Base-by-base conservation (phyloP, 2,113 vertebrate species). In the Pollachius pollachius region DNA sequence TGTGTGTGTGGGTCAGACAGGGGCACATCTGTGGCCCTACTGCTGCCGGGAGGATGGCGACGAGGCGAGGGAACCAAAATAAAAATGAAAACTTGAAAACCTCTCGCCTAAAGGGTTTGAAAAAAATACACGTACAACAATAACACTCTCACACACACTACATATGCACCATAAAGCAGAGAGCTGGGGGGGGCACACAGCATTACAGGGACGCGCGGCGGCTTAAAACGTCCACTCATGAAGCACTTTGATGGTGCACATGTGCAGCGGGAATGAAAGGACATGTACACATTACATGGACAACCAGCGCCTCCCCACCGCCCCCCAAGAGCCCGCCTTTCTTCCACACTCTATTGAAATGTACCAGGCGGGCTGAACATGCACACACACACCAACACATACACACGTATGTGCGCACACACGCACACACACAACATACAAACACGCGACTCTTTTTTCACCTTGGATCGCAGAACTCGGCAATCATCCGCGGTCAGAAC, bases 1-100 rank as follows among this genome's bases (percentile, higher is more conserved):
- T 1, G 52, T 2, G 9, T 27, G 64, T 12, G 1, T 61, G 68
- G 85, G 89, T 88, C 81, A 83, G 64, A 9, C 13, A 16, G 62
- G 87, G 87, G 86, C 87, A 87, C 12, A 59, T 80, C 77, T 81
- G 74, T 64, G 69, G 67, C 57, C 27, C 52, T 71, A 63, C 72
- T 71, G 41, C 62, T 83, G 27, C 27, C 27, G 68, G 73, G 63
- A 81, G 73, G 56, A 25, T 5, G 48, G 59, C n/a, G n/a, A n/a
- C 12, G 62, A 27, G 75, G 54, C 7, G 56, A 5, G 5, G 7
- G 23, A 58, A 8, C 17, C 48, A 64, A 69, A 62, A 67, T 64
- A 48, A 66, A 74, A 69, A n/a, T n/a, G n/a, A n/a, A n/a, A n/a
- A n/a, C n/a, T 65, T 69, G 48, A 70, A 56, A 77, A 65, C 84